Base-by-base conservation (phyloP, 1,140 invertebrate genomes). In the Solen grandis region DNA sequence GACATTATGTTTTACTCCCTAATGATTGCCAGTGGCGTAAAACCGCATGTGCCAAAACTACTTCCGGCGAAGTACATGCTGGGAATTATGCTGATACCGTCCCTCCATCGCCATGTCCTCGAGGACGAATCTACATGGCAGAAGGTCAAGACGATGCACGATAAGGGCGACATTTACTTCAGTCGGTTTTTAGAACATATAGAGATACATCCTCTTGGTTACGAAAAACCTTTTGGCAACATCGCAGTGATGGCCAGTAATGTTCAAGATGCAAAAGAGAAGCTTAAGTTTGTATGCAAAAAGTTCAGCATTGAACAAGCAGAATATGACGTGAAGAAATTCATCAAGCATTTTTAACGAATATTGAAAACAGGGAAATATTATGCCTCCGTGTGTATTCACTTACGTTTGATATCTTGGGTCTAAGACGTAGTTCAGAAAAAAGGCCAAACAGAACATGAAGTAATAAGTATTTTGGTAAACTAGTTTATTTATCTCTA, bases 41-140 rank as follows among this genome's bases (percentile, higher is more conserved):
- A 80, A 13, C 87, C 87, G 8, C 57, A 83, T 5, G 36, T 81
- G 13, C 59, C 76, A 0, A 82, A 75, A 52, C 46, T 5, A 10
- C 62, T 33, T 0, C 16, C 38, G 0, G 62, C 60, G 0, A 46
- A 38, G 0, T 66, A 80, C 36, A 55, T 87, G 0, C 82, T 85
- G 85, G 87, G 87, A 3, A 72, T 85, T 0, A 85, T 88, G 87
- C 83, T 84, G 8, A 69, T 84, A 2, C 74, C 85, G 0, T 88
- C 87, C 13, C 60, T 35, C 13, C 85, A 86, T 57, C 33, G 33
- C 4, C 50, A 83, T 27, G 33, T 81, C 4, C 57, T 87, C 0
- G 33, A 41, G 1, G 78, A 83, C 14, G 35, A 50, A 31, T 27
- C 54, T 22, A 54, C 16, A 0, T 29, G 33, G 31, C 57, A 76